Conservation (phyloP, 1,140 invertebrate genomes). For the Colletes gigas region DNA sequence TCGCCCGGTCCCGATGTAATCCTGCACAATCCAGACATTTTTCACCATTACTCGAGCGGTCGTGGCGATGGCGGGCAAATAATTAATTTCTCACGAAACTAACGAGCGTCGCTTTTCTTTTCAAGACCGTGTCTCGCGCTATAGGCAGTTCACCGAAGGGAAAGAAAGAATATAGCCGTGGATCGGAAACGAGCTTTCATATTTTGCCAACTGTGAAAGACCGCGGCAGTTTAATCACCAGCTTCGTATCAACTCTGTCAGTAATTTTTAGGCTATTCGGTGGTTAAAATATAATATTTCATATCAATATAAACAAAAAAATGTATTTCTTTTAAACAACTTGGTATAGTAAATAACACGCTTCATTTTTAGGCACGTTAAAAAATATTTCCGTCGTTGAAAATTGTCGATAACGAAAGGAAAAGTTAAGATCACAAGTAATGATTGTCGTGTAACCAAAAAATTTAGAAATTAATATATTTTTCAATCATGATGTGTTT, state of each 20-base stretch:
- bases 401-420: no score
- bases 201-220: not conserved
- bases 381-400: no score
- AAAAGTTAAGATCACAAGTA: no score
- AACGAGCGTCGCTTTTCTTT: conserved; percentile 76
- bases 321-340: no score
- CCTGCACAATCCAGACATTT: conserved; percentile 80
- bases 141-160: conserved; percentile 34
- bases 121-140: conserved; percentile 53
- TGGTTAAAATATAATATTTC: not conserved
- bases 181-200: conserved; percentile 17
- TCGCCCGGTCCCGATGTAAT: conserved; percentile 73
- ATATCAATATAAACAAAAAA: no score
- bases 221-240: not conserved
- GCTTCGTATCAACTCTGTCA: not conserved
- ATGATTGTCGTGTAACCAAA: no score
- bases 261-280: not conserved
- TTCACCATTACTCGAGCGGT: conserved; percentile 79
- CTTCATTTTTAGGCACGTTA: no score
- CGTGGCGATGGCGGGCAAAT: conserved; percentile 77
- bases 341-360: no score
- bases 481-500: no score
- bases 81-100: conserved; percentile 81
- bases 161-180: not conserved
- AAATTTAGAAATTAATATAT: no score